phyloP scores from a whole-genome alignment of 2,888 invertebrate genomes.

The Magallana nippona region DNA sequence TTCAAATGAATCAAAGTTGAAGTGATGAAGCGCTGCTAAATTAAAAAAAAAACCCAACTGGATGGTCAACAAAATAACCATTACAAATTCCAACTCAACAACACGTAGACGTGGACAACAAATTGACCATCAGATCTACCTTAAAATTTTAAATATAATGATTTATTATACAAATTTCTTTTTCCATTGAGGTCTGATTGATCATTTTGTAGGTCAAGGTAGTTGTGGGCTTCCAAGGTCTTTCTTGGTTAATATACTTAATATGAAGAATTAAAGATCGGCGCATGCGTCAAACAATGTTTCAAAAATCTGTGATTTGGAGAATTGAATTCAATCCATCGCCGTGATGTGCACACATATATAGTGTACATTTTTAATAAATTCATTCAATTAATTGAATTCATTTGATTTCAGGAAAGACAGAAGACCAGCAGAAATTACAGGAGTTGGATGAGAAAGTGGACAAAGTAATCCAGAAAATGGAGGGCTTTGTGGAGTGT shows the following conservation, averaged over 20 bases:
- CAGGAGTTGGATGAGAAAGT: conserved; percentile 53
- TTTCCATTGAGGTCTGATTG: no score
- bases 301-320: background rate
- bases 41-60: background rate
- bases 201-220: no score
- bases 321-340: background rate
- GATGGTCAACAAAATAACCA: background rate
- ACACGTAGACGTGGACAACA: background rate
- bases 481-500: conserved; percentile 48
- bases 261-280: background rate
- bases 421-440: conserved; percentile 52
- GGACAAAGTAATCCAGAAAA: conserved; percentile 48
- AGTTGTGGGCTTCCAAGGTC: background rate
- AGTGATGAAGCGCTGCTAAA: background rate
- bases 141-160: no score
- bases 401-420: conserved; percentile 48
- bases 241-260: background rate
- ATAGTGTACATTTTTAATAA: no score
- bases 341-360: background rate
- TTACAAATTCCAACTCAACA: no score
- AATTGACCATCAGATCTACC: background rate
- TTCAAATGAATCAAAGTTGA: background rate
- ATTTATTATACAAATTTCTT: no score
- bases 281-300: background rate
- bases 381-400: background rate